Conservation (phyloP, 2,888 invertebrate genomes). For the Slavum lentiscoides region DNA sequence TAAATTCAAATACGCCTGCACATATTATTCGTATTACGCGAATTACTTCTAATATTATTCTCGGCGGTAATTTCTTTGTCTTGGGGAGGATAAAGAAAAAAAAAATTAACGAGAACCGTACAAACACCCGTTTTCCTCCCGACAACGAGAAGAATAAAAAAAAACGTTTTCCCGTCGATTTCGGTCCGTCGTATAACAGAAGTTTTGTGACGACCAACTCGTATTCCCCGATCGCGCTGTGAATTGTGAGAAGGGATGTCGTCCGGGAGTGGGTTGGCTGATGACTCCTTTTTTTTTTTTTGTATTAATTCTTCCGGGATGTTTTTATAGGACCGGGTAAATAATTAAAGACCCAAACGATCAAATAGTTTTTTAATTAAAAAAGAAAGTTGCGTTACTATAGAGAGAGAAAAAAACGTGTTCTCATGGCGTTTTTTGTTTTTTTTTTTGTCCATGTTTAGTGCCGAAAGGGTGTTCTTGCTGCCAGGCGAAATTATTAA, state of each 20-base stretch:
- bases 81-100: too few relatives aligned
- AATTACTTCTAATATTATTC: too few relatives aligned
- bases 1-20: too few relatives aligned
- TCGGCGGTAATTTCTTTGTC: too few relatives aligned
- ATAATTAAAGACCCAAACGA: not conserved
- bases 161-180: not conserved
- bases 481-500: constrained; percentile 51
- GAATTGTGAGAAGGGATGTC: not conserved
- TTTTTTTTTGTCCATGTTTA: constrained; percentile 38
- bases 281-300: not conserved
- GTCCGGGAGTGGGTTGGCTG: not conserved
- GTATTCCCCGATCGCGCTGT: too few relatives aligned
- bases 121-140: too few relatives aligned
- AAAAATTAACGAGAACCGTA: too few relatives aligned
- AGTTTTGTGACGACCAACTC: not conserved
- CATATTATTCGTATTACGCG: too few relatives aligned
- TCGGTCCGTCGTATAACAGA: not conserved
- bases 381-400: not conserved
- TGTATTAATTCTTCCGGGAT: constrained; percentile 8
- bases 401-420: constrained; percentile 31
- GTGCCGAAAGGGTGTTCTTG: constrained; percentile 52
- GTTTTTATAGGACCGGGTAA: not conserved
- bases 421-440: constrained; percentile 45
- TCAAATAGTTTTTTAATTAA: constrained; percentile 26
- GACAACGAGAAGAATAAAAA: not conserved